These are phyloP conservation scores for Tethea ocularis DNA, from an alignment of 2,888 invertebrate species.

Conservation along the genomic window DNA sequence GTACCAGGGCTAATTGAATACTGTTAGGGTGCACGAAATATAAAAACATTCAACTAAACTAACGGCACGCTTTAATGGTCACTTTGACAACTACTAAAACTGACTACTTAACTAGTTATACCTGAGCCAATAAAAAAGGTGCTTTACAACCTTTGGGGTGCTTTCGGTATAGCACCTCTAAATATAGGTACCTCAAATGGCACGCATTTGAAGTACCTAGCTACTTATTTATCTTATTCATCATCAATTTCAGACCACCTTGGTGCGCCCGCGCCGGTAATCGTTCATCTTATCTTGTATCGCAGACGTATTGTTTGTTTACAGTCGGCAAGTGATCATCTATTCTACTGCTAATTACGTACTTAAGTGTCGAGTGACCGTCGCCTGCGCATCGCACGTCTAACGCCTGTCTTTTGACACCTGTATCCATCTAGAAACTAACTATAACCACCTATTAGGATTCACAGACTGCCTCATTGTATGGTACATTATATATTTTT, in stretches of 20 bases:
- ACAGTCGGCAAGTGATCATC: slow-evolving; percentile 26
- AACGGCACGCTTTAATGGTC: no score
- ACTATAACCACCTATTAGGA: not conserved
- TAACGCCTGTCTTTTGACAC: not conserved
- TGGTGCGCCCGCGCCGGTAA: slow-evolving; percentile 41
- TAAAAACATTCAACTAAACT: no score
- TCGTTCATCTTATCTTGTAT: slow-evolving; percentile 32
- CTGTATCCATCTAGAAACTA: not conserved
- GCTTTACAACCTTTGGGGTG: no score
- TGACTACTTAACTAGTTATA: no score
- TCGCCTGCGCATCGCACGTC: slow-evolving; percentile 11
- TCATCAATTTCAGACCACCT: slow-evolving; percentile 47
- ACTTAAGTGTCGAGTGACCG: slow-evolving; percentile 19
- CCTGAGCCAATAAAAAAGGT: no score
- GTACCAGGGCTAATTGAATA: no score
- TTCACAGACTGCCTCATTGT: not conserved
- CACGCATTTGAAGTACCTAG: no score
- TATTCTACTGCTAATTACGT: slow-evolving; percentile 19
- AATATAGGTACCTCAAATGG: no score
- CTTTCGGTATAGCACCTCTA: no score
- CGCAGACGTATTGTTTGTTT: slow-evolving; percentile 23
- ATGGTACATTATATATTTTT: not conserved
- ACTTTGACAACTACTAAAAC: no score
- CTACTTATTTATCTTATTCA: not conserved
- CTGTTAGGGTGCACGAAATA: no score